Percentiles rank a stretch among this genome's conserved stretches.
Evolutionary conservation across 1,140 invertebrate genomes (phyloP).

Genomic region (Scylla paramamosain): DNA sequence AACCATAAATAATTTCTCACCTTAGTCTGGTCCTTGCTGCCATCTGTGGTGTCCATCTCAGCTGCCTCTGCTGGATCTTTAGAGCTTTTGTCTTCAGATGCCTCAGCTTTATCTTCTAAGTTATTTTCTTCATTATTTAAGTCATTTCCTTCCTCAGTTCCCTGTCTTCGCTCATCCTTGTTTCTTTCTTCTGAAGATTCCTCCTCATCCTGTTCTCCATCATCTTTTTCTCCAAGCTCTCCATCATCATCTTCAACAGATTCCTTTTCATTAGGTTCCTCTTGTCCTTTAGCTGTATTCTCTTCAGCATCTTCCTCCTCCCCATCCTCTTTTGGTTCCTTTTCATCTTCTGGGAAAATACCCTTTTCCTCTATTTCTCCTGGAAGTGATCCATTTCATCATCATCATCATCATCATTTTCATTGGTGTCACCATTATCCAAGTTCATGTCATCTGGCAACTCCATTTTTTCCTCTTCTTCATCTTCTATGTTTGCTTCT

Average conservation of each 20-base stretch:
- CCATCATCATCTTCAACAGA: slow-evolving; percentile 79
- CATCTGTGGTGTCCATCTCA: slow-evolving; percentile 75
- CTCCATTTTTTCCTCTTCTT: slow-evolving; percentile 78
- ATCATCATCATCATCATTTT: slow-evolving; percentile 79
- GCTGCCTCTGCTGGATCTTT: slow-evolving; percentile 72
- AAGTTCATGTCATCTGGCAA: slow-evolving; percentile 81
- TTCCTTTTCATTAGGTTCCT: slow-evolving; percentile 77
- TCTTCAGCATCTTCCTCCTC: slow-evolving; percentile 76
- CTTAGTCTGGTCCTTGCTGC: slow-evolving; percentile 75
- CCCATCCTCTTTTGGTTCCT: slow-evolving; percentile 78
- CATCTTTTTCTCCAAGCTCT: slow-evolving; percentile 59
- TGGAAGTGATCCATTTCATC: slow-evolving; percentile 78
- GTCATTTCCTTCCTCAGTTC: slow-evolving; percentile 77
- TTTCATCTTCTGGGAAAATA: slow-evolving; percentile 74
- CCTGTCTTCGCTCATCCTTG: slow-evolving; percentile 76
- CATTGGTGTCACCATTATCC: slow-evolving; percentile 80
- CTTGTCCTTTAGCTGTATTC: slow-evolving; percentile 53
- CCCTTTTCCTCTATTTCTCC: slow-evolving; percentile 73
- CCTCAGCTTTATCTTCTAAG: slow-evolving; percentile 78
- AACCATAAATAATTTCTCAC: slow-evolving; percentile 60
- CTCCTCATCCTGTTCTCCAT: slow-evolving; percentile 69
- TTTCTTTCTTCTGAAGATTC: slow-evolving; percentile 76
- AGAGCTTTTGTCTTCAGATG: slow-evolving; percentile 72
- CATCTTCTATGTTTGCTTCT: slow-evolving; percentile 81
- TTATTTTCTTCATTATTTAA: slow-evolving; percentile 76